phyloP scores from a whole-genome alignment of 2,113 vertebrate genomes.

The Chaenogobius annularis region DNA sequence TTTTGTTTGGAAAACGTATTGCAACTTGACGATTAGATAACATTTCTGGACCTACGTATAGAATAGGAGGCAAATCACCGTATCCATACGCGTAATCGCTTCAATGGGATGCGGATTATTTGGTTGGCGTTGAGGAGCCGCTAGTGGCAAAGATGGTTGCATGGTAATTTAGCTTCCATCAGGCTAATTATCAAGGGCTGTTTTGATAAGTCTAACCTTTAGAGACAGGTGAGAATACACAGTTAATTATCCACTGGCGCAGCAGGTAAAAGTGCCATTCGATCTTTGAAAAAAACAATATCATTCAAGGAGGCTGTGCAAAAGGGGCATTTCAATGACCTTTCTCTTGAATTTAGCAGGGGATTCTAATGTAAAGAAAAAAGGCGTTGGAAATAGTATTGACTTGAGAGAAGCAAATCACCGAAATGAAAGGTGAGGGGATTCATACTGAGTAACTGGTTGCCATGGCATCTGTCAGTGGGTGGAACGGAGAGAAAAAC shows the following conservation, averaged over 20 bases:
- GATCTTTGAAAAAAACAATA: background rate
- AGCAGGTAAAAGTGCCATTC: slow-evolving; percentile 2
- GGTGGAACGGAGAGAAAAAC: background rate
- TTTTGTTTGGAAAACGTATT: background rate
- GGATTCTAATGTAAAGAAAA: background rate
- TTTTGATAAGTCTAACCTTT: slow-evolving; percentile 67
- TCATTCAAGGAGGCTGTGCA: background rate
- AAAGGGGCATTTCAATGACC: background rate
- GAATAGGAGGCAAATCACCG: background rate
- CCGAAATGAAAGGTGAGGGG: background rate
- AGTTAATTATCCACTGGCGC: slow-evolving; percentile 55
- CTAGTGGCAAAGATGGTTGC: slow-evolving; percentile 9
- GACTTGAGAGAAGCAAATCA: background rate
- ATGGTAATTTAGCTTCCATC: slow-evolving; percentile 42
- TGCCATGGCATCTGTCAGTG: slow-evolving; percentile 2
- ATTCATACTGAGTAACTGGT: background rate
- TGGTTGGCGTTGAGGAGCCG: background rate
- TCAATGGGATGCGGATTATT: slow-evolving; percentile 23
- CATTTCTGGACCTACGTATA: background rate
- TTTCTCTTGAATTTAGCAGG: background rate
- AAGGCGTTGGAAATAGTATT: background rate
- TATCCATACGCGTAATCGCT: slow-evolving; percentile 23
- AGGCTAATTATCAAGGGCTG: slow-evolving; percentile 46
- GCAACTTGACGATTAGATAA: slow-evolving; percentile 5
- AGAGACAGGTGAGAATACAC: slow-evolving; percentile 35